A percentile compares a stretch with the other conserved stretches of the same genome.
phyloP scores from a whole-genome alignment of 2,797 vertebrate species.

The Gallinago stenura region DNA sequence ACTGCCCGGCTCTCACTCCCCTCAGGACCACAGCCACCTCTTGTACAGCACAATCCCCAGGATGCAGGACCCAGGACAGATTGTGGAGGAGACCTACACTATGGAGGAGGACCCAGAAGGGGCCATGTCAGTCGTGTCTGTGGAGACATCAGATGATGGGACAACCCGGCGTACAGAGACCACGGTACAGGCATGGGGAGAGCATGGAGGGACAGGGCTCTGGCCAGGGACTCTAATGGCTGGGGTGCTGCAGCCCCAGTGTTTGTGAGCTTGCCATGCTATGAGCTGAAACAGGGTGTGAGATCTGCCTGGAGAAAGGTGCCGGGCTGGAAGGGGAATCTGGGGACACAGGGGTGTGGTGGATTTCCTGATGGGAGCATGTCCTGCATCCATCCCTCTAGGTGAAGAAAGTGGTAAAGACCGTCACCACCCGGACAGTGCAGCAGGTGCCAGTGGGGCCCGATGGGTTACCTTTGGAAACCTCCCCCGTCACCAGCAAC shows the following conservation, averaged over 20 bases:
- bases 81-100: conserved; percentile 88
- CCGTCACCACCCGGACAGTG: conserved; percentile 90
- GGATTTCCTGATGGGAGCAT: neutral
- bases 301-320: neutral
- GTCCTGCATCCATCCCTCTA: conserved; percentile 26
- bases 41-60: conserved; percentile 84
- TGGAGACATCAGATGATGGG: conserved; percentile 91
- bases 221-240: neutral
- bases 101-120: conserved; percentile 90
- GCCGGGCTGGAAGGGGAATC: neutral
- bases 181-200: conserved; percentile 77
- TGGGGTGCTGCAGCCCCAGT: accelerated
- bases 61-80: conserved; percentile 93
- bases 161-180: conserved; percentile 92
- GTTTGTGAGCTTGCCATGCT: neutral
- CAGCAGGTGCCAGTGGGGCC: conserved; percentile 85
- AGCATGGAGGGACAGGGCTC: neutral
- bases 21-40: conserved; percentile 81
- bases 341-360: accelerated
- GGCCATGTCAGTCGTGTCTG: conserved; percentile 84
- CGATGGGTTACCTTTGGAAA: conserved; percentile 89
- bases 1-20: neutral
- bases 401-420: conserved; percentile 95
- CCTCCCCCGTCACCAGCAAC: conserved; percentile 81
- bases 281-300: neutral